phyloP scores from a whole-genome alignment of 2,113 vertebrate genomes.

The Alaudala cheleensis region DNA sequence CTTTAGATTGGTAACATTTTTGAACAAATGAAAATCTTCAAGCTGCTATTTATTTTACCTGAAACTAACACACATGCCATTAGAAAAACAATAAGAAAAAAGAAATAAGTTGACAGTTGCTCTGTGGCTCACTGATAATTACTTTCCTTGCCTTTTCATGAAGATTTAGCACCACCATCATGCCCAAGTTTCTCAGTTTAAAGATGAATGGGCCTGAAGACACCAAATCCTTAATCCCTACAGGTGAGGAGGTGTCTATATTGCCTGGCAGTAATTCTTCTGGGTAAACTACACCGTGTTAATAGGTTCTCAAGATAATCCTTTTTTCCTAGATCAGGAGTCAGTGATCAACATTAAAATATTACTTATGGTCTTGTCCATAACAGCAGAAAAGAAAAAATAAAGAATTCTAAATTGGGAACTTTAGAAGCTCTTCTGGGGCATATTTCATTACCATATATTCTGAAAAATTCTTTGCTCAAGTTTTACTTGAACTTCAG shows the following conservation, averaged over 20 bases:
- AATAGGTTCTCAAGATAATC: background rate
- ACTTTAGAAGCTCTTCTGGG: background rate
- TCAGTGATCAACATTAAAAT: background rate
- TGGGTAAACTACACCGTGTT: background rate
- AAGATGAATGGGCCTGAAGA: background rate
- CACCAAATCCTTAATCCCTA: background rate
- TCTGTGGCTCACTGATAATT: background rate
- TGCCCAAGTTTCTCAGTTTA: background rate
- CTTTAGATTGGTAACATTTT: background rate
- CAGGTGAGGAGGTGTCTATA: background rate
- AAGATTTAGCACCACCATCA: background rate
- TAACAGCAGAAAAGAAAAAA: background rate
- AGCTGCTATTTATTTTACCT: background rate
- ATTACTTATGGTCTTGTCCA: slow-evolving; percentile 1
- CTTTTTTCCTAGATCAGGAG: background rate
- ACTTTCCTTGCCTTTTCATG: background rate
- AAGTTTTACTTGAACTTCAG: slow-evolving; percentile 30
- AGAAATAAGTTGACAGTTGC: background rate
- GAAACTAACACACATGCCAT: background rate
- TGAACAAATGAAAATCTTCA: background rate
- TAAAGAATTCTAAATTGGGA: background rate
- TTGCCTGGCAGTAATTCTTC: background rate
- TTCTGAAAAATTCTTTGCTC: background rate
- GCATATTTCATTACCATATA: background rate
- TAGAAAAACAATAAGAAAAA: background rate